Evolutionary conservation across 2,113 vertebrate species (phyloP).

Genomic region (Acanthochromis polyacanthus): DNA sequence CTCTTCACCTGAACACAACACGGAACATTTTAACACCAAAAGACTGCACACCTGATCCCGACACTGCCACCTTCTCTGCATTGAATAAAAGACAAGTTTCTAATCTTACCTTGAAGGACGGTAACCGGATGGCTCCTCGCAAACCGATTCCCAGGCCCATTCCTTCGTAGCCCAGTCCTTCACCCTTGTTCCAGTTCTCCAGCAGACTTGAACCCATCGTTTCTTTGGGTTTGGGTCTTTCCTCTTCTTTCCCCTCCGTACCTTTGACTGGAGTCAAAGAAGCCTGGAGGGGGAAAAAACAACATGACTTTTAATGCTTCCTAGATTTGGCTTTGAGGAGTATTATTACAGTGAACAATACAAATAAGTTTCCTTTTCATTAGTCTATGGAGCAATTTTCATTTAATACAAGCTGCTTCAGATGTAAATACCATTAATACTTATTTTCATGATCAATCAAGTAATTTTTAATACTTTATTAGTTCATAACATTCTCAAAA

Average conservation of each 20-base stretch:
- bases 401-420: too few relatives aligned
- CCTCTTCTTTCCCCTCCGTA: conserved; percentile 92
- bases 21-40: not conserved
- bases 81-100: not conserved
- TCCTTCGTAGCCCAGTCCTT: conserved; percentile 93
- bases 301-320: not conserved
- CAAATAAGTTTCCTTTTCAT: too few relatives aligned
- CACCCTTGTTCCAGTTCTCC: conserved; percentile 98
- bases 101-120: conserved; percentile 93
- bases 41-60: not conserved
- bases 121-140: conserved; percentile 94
- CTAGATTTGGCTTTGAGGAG: too few relatives aligned
- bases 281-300: conserved; percentile 78
- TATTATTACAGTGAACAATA: too few relatives aligned
- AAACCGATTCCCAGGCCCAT: conserved; percentile 94
- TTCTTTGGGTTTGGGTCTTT: conserved; percentile 94
- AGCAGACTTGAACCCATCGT: conserved; percentile 91
- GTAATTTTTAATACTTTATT: not conserved
- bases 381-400: too few relatives aligned
- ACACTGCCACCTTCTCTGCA: not conserved
- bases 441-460: not conserved
- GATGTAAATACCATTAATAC: too few relatives aligned
- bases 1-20: conserved; percentile 91
- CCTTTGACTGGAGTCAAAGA: conserved; percentile 95
- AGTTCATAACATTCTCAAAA: not conserved